Conservation (phyloP, 1,140 invertebrate genomes). For the Drosophila bipectinata region DNA sequence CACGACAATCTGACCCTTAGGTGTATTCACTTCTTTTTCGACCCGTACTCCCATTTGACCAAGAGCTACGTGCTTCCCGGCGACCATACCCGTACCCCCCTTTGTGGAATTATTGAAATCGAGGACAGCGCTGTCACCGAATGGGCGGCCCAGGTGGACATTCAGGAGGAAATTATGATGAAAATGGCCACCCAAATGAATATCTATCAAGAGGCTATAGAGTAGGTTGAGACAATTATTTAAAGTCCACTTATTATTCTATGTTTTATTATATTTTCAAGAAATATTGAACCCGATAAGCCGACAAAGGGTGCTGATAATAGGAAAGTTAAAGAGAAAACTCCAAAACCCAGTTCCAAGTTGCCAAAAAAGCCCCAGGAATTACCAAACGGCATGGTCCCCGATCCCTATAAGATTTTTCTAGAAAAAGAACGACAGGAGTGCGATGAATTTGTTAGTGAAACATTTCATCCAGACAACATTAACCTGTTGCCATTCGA, state of each 20-base stretch:
- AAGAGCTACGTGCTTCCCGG: conserved; percentile 39
- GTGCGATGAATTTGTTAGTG: conserved; percentile 31
- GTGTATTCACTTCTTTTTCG: conserved; percentile 63
- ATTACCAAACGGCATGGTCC: conserved; percentile 41
- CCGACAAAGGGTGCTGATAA: not conserved
- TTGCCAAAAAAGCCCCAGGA: conserved; percentile 49
- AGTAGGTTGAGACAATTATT: conserved; percentile 20
- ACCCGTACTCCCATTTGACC: conserved; percentile 57
- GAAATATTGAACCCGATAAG: not conserved
- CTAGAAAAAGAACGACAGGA: conserved; percentile 43
- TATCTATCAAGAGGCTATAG: conserved; percentile 29
- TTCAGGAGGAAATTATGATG: conserved; percentile 38
- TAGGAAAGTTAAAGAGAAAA: not conserved
- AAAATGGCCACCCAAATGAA: conserved; percentile 31
- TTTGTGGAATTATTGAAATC: conserved; percentile 58
- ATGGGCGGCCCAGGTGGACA: conserved; percentile 55
- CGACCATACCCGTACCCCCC: conserved; percentile 8
- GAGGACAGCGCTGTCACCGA: conserved; percentile 60
- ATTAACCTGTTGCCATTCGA: conserved; percentile 45
- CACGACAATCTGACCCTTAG: conserved; percentile 62
- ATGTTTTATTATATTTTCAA: not conserved
- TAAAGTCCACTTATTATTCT: not conserved
- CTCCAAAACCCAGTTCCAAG: not conserved
- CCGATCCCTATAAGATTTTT: conserved; percentile 59
- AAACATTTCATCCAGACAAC: conserved; percentile 41